Evolutionary conservation across 1,140 invertebrate genomes (phyloP).

Genomic region (Trinorchestia longiramus): DNA sequence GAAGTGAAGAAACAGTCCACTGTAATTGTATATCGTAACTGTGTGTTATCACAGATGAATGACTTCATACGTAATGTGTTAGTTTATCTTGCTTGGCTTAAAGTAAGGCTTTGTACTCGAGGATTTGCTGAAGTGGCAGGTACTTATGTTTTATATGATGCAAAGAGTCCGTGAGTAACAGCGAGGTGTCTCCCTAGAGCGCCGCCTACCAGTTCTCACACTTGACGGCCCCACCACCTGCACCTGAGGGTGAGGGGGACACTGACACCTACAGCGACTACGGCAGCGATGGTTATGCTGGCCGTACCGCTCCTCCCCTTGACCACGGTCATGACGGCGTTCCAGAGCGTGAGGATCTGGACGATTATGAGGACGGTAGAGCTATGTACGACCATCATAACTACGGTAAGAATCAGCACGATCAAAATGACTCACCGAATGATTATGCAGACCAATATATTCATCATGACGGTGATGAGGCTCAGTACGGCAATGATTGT

Average conservation of each 20-base stretch:
- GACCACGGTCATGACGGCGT: not conserved
- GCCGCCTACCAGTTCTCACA: not conserved
- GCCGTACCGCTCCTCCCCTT: not conserved
- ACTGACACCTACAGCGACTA: not conserved
- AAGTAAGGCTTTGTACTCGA: too few relatives aligned
- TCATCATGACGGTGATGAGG: not conserved
- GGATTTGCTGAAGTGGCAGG: not conserved
- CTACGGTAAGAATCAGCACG: not conserved
- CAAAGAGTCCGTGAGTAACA: too few relatives aligned
- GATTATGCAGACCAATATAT: not conserved
- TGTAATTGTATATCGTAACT: too few relatives aligned
- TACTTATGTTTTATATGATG: too few relatives aligned
- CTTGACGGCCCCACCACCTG: slow-evolving; percentile 8
- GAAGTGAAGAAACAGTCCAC: too few relatives aligned
- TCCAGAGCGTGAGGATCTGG: too few relatives aligned
- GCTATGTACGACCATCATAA: not conserved
- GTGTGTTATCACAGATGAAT: too few relatives aligned
- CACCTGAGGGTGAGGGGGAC: not conserved
- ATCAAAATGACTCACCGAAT: not conserved
- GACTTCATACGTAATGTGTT: too few relatives aligned
- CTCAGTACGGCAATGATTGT: not conserved
- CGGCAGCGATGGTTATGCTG: not conserved
- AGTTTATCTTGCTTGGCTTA: too few relatives aligned
- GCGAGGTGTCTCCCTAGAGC: not conserved
- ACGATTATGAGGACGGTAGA: not conserved